Evolutionary conservation across 2,888 invertebrate genomes (phyloP).

Genomic region (Chrysopilus asiliformis): DNA sequence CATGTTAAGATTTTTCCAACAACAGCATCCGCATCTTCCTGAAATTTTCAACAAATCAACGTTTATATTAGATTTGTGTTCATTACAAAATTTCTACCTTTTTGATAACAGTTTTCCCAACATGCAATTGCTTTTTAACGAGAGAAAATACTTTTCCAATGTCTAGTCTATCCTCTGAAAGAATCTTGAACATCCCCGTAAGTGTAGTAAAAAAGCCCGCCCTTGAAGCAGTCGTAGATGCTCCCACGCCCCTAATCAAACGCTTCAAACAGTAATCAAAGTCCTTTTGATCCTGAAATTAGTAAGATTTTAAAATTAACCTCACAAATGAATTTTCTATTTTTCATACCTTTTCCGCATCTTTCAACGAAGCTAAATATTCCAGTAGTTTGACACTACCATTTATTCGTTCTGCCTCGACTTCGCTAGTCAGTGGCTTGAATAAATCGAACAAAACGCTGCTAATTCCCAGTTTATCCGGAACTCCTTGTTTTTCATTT

Average conservation of each 20-base stretch:
- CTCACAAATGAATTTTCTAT: too few relatives aligned
- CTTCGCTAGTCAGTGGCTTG: constrained; percentile 21
- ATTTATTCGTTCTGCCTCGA: constrained; percentile 19
- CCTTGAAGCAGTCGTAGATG: constrained; percentile 47
- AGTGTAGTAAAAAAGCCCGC: constrained; percentile 57
- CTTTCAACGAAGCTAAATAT: constrained; percentile 18
- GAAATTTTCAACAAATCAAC: constrained; percentile 13
- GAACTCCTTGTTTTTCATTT: too few relatives aligned
- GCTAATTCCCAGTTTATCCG: too few relatives aligned
- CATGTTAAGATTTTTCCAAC: constrained; percentile 58
- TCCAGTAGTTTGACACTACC: constrained; percentile 21
- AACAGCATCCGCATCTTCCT: constrained; percentile 63
- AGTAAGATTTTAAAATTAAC: too few relatives aligned
- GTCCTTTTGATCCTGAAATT: constrained; percentile 45
- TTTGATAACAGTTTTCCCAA: constrained; percentile 28
- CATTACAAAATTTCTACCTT: too few relatives aligned
- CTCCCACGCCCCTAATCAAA: constrained; percentile 57
- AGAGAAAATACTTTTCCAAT: constrained; percentile 43
- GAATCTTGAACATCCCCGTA: constrained; percentile 41
- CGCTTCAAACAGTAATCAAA: constrained; percentile 52
- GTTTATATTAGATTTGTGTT: constrained; percentile 3
- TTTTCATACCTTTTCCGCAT: constrained; percentile 23
- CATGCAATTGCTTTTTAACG: constrained; percentile 51
- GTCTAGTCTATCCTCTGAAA: constrained; percentile 36
- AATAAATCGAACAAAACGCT: constrained; percentile 23